Evolutionary conservation across 2,888 invertebrate genomes (phyloP).

Genomic region (Andrena bucephala): DNA sequence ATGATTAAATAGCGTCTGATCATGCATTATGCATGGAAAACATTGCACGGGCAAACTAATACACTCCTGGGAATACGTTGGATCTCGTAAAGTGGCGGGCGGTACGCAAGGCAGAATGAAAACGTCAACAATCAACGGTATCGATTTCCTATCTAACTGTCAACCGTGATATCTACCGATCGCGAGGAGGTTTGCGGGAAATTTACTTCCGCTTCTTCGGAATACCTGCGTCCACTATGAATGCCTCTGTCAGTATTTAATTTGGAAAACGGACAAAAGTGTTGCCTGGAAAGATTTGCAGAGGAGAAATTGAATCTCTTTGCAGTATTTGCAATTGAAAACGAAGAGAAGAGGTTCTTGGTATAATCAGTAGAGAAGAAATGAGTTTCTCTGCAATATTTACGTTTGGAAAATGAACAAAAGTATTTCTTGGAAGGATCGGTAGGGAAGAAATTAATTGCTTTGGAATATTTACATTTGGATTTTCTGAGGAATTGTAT

Average conservation of each 20-base stretch:
- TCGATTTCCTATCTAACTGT: conserved; percentile 5
- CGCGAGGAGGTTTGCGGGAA: neutral
- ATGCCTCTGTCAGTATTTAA: neutral
- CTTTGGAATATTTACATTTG: no score
- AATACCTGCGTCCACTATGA: neutral
- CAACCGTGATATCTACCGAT: neutral
- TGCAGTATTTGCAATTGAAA: no score
- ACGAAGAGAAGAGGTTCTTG: no score
- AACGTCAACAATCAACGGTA: neutral
- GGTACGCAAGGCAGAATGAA: conserved; percentile 2
- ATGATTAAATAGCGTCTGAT: conserved; percentile 19
- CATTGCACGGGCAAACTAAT: conserved; percentile 17
- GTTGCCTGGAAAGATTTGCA: no score
- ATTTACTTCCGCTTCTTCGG: neutral
- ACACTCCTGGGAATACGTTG: conserved; percentile 3
- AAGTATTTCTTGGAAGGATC: no score
- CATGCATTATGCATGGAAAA: conserved; percentile 38
- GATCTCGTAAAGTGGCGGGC: conserved; percentile 12
- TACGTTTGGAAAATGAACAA: no score
- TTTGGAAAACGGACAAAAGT: neutral
- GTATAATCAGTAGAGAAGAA: no score
- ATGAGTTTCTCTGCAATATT: no score
- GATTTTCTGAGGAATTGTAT: no score
- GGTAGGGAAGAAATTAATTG: no score
- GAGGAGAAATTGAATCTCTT: no score